Base-by-base conservation (phyloP, 2,888 invertebrate genomes). In the Glomeris marginata region DNA sequence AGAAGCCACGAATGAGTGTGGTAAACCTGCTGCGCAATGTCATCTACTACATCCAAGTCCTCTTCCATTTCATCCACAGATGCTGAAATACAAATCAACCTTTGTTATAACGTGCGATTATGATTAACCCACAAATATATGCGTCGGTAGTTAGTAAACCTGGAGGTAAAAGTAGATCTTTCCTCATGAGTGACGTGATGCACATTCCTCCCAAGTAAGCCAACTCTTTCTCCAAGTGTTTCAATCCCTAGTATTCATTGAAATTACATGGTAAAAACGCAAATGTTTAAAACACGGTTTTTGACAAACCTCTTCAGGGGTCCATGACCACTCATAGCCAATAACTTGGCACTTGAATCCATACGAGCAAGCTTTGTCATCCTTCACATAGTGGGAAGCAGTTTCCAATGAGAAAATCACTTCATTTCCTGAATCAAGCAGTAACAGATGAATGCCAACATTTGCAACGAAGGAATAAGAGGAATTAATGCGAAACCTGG, bases 351-450 rank as follows among this genome's bases (percentile, higher is more conserved):
- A 62, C 78, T 86, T 73, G 81, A 94, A 58, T 76, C 84, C 81
- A 65, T 77, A 88, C 54, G 79, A 78, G 62, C 77, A 77, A 1
- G 79, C 79, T 61, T 83, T 80, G 57, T 87, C 91, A 67, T 90
- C 88, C 61, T 86, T 87, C 54, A 90, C 77, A 66, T 94, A 95
- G 66, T 94, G 84, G 0, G 94, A 86, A 0, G 94, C 88, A 0
- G 95, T 94, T 71, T 97, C 95, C 63, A 98, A 65, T 0, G 92
- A 91, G 67, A 97, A 92, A 60, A 92, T 79, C 0, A 95, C 83
- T 70, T 91, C 87, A 65, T 92, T 90, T 16, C 92, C 94, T 73
- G 59, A 21, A 57, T 56, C 43, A 45, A 44, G 53, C 35, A 43
- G 41, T 18, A 20, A 38, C 16, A 13, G 47, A 47, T 50, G 11